A percentile compares a stretch with the other conserved stretches of the same genome.
Conservation (phyloP, 2,797 vertebrate species). For the Argyrosomus regius region DNA sequence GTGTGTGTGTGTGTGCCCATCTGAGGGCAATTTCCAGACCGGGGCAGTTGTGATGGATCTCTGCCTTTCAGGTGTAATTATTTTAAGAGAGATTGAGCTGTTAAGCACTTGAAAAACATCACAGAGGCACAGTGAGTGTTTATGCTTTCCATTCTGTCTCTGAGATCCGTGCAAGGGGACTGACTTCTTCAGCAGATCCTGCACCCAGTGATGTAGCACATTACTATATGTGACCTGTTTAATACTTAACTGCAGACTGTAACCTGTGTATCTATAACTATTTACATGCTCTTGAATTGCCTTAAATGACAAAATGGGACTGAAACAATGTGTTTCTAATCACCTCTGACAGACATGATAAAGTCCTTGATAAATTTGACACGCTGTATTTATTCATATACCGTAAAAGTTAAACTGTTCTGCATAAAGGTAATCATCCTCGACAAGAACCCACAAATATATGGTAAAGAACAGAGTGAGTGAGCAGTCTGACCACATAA, state of each 20-base stretch:
- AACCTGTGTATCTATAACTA: neutral
- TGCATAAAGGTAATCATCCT: neutral
- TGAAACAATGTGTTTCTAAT: neutral
- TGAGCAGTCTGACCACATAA: too few relatives aligned
- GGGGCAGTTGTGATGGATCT: slow-evolving; percentile 84
- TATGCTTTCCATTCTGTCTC: slow-evolving; percentile 77
- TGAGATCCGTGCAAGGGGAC: slow-evolving; percentile 65
- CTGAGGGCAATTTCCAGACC: slow-evolving; percentile 87
- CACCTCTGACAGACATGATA: neutral
- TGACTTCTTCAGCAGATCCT: slow-evolving; percentile 9
- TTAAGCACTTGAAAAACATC: slow-evolving; percentile 85
- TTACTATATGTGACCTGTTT: neutral
- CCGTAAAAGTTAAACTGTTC: neutral
- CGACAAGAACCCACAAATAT: neutral
- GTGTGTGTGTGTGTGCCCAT: slow-evolving; percentile 73
- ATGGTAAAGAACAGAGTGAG: too few relatives aligned
- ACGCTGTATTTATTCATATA: neutral
- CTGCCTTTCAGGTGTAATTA: slow-evolving; percentile 89
- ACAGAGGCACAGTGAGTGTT: slow-evolving; percentile 85
- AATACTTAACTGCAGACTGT: neutral
- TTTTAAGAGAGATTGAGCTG: slow-evolving; percentile 87
- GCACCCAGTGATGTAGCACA: neutral
- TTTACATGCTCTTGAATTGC: neutral
- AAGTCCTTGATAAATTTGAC: neutral
- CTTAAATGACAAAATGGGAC: neutral